Evolutionary conservation across 2,888 invertebrate genomes (phyloP).

Genomic region (Zeuzera pyrina): DNA sequence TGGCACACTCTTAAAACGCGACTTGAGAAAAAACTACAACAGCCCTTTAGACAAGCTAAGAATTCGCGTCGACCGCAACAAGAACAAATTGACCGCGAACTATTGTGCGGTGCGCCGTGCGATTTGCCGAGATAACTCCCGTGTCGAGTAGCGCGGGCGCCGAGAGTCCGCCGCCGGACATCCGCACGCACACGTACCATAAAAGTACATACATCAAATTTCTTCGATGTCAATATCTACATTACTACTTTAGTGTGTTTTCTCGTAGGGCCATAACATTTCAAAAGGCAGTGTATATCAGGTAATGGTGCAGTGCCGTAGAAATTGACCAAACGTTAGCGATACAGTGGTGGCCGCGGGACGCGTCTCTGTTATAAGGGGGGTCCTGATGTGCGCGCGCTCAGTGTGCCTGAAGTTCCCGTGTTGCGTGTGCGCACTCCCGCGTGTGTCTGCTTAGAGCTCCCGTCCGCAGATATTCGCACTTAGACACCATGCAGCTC

Average conservation of each 20-base stretch:
- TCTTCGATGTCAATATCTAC: neutral
- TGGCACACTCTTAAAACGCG: slow-evolving; percentile 37
- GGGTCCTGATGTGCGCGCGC: slow-evolving; percentile 66
- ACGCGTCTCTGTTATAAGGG: slow-evolving; percentile 66
- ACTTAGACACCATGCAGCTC: slow-evolving; percentile 51
- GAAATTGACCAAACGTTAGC: slow-evolving; percentile 34
- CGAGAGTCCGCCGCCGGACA: slow-evolving; percentile 23
- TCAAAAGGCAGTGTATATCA: slow-evolving; percentile 35
- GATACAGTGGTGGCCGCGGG: slow-evolving; percentile 57
- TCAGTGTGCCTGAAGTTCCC: slow-evolving; percentile 70
- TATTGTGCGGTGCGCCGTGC: slow-evolving; percentile 68
- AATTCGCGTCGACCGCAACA: slow-evolving; percentile 67
- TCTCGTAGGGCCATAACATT: slow-evolving; percentile 10
- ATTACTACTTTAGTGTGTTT: slow-evolving; percentile 11
- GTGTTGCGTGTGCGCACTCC: slow-evolving; percentile 62
- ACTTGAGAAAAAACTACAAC: slow-evolving; percentile 56
- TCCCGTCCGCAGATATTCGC: slow-evolving; percentile 29
- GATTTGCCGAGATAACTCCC: slow-evolving; percentile 68
- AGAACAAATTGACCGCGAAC: slow-evolving; percentile 70
- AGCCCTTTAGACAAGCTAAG: slow-evolving; percentile 59
- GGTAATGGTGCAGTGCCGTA: slow-evolving; percentile 25
- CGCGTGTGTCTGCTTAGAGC: slow-evolving; percentile 34
- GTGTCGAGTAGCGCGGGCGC: slow-evolving; percentile 53
- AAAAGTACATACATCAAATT: neutral
- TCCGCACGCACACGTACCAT: neutral